These are phyloP conservation scores for Sinocyclocheilus grahami DNA, from an alignment of 2,113 vertebrate species.

Conservation along the genomic window DNA sequence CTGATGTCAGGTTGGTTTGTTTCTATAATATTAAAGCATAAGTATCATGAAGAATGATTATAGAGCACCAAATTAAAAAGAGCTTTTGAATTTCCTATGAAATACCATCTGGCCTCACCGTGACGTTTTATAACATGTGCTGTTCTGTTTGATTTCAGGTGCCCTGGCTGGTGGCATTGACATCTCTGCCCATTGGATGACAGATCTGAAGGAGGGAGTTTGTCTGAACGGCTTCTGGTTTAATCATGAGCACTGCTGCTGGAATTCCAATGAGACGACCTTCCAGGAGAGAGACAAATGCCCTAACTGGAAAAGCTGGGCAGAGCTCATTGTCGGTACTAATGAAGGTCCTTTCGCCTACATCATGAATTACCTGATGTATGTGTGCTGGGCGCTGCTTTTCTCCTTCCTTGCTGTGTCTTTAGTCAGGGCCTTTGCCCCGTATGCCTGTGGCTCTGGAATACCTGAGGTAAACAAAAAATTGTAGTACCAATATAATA, in stretches of 20 bases:
- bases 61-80: not conserved
- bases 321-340: constrained; percentile 79
- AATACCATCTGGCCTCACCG: too few species aligned
- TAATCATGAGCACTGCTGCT: constrained; percentile 88
- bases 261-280: constrained; percentile 79
- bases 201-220: constrained; percentile 85
- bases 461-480: constrained; percentile 82
- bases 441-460: constrained; percentile 86
- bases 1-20: constrained; percentile 79
- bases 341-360: constrained; percentile 81
- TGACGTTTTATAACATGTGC: not conserved
- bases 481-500: not conserved
- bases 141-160: constrained; percentile 64
- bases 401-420: constrained; percentile 85
- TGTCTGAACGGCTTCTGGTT: constrained; percentile 84
- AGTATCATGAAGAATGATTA: not conserved
- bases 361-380: constrained; percentile 84
- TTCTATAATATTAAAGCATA: not conserved
- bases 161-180: constrained; percentile 86
- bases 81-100: too few species aligned
- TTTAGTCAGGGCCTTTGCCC: constrained; percentile 85
- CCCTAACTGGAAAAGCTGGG: constrained; percentile 85
- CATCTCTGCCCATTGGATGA: constrained; percentile 89
- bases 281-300: constrained; percentile 84
- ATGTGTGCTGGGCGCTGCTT: constrained; percentile 81